A percentile compares a stretch with the other conserved stretches of the same genome.
Conservation (phyloP, 37 sponge, comb jelly and placozoan genomes). For the Theonella swinhoei region DNA sequence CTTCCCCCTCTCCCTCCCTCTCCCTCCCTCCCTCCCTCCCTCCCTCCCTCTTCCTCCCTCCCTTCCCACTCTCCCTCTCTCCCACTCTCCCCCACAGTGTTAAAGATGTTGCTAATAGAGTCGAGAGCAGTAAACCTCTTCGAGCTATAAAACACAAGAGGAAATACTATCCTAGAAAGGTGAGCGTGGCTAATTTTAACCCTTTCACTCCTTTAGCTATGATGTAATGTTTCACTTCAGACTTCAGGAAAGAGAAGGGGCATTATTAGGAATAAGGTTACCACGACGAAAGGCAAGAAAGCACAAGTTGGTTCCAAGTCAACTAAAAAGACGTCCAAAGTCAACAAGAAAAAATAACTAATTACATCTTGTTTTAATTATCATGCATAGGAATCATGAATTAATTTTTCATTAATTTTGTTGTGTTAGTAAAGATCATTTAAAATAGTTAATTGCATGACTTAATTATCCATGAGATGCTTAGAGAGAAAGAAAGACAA, state of each 20-base stretch:
- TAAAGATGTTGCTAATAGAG: slow-evolving; percentile 75
- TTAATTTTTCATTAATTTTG: too few species aligned
- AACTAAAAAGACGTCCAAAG: too few species aligned
- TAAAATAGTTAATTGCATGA: too few species aligned
- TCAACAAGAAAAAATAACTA: too few species aligned
- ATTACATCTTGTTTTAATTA: too few species aligned
- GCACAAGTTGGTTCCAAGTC: neutral
- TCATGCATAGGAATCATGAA: too few species aligned
- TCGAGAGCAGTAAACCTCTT: slow-evolving; percentile 30
- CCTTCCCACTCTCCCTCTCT: neutral
- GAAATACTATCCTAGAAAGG: slow-evolving; percentile 64
- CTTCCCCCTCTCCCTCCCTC: neutral
- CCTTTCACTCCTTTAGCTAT: neutral
- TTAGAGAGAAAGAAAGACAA: too few species aligned
- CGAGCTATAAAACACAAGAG: slow-evolving; percentile 67
- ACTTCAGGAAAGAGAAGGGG: slow-evolving; percentile 65
- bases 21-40: neutral
- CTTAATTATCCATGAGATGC: too few species aligned
- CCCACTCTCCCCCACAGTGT: slow-evolving; percentile 42
- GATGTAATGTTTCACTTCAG: slow-evolving; percentile 3
- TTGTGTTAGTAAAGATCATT: too few species aligned
- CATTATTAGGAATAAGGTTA: slow-evolving; percentile 60
- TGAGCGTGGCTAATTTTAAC: neutral
- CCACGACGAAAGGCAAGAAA: slow-evolving; percentile 56
- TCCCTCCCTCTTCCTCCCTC: neutral